These are phyloP conservation scores for Dendronephthya gigantea DNA, from an alignment of 64 coral and sea anemone genomes.

Conservation along the genomic window DNA sequence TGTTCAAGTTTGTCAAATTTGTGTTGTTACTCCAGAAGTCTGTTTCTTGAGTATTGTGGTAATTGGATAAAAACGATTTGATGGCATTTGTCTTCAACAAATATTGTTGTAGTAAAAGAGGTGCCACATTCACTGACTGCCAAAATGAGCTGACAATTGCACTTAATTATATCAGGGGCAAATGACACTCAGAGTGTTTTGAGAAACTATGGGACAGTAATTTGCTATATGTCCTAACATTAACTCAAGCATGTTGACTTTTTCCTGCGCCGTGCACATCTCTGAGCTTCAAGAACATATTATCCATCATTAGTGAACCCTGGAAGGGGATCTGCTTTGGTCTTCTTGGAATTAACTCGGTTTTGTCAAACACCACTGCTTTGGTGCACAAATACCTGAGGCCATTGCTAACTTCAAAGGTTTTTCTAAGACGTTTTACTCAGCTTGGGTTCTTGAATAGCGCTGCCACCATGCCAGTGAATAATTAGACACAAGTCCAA, in stretches of 20 bases:
- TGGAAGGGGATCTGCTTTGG: neutral
- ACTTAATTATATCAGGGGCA: too few species aligned
- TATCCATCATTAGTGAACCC: neutral
- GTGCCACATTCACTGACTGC: too few species aligned
- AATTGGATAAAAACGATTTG: too few species aligned
- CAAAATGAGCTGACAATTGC: too few species aligned
- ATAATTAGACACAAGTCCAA: neutral
- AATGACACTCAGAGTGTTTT: too few species aligned
- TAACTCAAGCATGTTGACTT: neutral
- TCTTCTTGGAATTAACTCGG: neutral
- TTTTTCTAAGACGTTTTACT: neutral
- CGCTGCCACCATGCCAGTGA: neutral
- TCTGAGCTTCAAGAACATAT: neutral
- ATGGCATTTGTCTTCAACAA: too few species aligned
- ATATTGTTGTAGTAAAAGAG: too few species aligned
- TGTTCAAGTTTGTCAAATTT: neutral
- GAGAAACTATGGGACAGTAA: neutral
- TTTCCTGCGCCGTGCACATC: neutral
- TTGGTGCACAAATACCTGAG: neutral
- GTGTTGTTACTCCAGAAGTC: neutral
- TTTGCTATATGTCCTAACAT: neutral
- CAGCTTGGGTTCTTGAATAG: neutral
- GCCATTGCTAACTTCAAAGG: neutral
- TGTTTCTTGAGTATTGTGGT: neutral
- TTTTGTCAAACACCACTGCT: slow-evolving; percentile 7